Base-by-base conservation (phyloP, 1,140 invertebrate genomes). In the Carposina sasakii region DNA sequence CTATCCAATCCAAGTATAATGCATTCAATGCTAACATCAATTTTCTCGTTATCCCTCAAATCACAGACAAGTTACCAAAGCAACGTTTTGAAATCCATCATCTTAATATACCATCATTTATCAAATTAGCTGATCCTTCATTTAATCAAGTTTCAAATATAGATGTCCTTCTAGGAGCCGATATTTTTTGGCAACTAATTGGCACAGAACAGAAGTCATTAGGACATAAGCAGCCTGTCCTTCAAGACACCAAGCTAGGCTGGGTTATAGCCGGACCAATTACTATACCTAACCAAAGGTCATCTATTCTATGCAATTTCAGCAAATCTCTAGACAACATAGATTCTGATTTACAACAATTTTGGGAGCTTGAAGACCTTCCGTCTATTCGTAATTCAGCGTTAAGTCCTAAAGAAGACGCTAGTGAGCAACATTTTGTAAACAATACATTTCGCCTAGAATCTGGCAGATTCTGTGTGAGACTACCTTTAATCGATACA, bases 381-480 rank as follows among this genome's bases (percentile, higher is more conserved):
- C n/a, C n/a, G n/a, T n/a, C n/a, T n/a, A n/a, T n/a, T n/a, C n/a
- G n/a, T n/a, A n/a, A n/a, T n/a, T n/a, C 24, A 3, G 22, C 9
- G 4, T 13, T 43, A 28, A 43, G 22, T 23, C 12, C 26, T 17
- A 30, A 4, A 2, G 44, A 46, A 4, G 78, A 43, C 41, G 51
- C 52, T 61, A 84, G 76, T 77, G 40, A 44, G 56, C 54, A 44
- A 13, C 34, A 44, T 9, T 54, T 53, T 33, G n/a, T 30, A 52
- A 43, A 26, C 13, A 15, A 54, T 54, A 34, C 17, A n/a, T 17
- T 17, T 37, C 21, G 21, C 10, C 47, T 20, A 22, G 57, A 62
- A 36, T 36, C 41, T 13, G 34, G 45, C 17, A 37, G 22, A 31
- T 43, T 26, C 41, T 46, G 45, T 26, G 33, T 54, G n/a, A 49